phyloP scores from a whole-genome alignment of 2,113 vertebrate species.

The Propithecus coquereli region DNA sequence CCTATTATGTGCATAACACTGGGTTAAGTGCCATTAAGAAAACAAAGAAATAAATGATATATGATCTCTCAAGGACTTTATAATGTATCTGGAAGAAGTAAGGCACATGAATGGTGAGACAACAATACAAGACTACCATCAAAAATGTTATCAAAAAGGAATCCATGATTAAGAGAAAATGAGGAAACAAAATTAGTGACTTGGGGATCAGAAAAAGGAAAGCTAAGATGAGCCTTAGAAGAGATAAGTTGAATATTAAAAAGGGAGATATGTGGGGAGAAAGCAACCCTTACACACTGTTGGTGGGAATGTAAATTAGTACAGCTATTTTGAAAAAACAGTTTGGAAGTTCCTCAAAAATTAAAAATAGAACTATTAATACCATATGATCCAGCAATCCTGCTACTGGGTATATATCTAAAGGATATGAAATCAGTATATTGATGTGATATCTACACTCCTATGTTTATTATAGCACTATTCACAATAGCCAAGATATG shows the following conservation, averaged over 20 bases:
- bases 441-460: neutral
- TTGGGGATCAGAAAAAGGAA: neutral
- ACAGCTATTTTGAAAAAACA: neutral
- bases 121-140: neutral
- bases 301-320: neutral
- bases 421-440: neutral
- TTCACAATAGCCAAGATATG: neutral
- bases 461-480: neutral
- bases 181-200: neutral
- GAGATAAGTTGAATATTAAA: neutral
- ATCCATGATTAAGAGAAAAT: neutral
- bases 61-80: neutral
- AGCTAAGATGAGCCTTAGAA: neutral
- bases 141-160: neutral
- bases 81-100: neutral
- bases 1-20: neutral
- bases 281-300: neutral
- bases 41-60: neutral
- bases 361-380: neutral
- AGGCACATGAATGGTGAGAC: neutral
- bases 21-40: neutral
- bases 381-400: neutral
- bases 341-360: neutral
- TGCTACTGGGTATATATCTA: neutral
- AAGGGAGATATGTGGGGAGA: neutral